phyloP scores from a whole-genome alignment of 2,888 invertebrate species.

The Molorchus minor region DNA sequence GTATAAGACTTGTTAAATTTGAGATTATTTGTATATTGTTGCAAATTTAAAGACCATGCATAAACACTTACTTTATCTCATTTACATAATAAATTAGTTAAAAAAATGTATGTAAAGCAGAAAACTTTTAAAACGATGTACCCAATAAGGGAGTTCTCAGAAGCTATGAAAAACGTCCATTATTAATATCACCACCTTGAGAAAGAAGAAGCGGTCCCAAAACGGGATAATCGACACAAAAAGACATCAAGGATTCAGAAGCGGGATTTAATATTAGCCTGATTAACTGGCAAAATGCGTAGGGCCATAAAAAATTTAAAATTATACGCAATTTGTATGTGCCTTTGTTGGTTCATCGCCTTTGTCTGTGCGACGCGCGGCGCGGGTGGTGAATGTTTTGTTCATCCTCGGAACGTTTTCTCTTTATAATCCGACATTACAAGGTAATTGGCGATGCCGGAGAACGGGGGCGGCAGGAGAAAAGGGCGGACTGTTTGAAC shows the following conservation, averaged over 20 bases:
- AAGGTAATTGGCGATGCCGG: conserved; percentile 24
- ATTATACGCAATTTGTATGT: conserved; percentile 16
- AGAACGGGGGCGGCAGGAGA: conserved; percentile 8
- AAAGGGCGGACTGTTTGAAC: conserved; percentile 19
- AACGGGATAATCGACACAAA: background rate
- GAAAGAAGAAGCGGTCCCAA: background rate
- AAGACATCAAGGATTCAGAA: background rate
- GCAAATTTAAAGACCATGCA: conserved; percentile 5
- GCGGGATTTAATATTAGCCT: conserved; percentile 1
- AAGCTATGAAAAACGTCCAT: background rate
- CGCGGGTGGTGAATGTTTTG: conserved; percentile 16
- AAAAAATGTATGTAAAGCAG: background rate
- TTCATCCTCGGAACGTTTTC: conserved; percentile 9
- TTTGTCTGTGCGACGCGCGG: conserved; percentile 11
- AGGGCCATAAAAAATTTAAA: conserved; percentile 7
- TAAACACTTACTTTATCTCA: conserved; percentile 7
- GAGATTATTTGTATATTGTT: conserved; percentile 11
- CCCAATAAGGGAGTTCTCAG: conserved; percentile 11
- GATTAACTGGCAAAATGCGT: conserved; percentile 12
- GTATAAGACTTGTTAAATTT: no score
- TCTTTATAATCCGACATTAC: conserved; percentile 25
- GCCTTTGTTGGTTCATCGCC: conserved; percentile 16
- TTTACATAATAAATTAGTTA: conserved; percentile 6
- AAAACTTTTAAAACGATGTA: conserved; percentile 6
- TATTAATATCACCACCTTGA: conserved; percentile 5